A percentile compares a stretch with the other conserved stretches of the same genome.
phyloP scores from a whole-genome alignment of 2,113 vertebrate genomes.

The Semnornis frantzii region DNA sequence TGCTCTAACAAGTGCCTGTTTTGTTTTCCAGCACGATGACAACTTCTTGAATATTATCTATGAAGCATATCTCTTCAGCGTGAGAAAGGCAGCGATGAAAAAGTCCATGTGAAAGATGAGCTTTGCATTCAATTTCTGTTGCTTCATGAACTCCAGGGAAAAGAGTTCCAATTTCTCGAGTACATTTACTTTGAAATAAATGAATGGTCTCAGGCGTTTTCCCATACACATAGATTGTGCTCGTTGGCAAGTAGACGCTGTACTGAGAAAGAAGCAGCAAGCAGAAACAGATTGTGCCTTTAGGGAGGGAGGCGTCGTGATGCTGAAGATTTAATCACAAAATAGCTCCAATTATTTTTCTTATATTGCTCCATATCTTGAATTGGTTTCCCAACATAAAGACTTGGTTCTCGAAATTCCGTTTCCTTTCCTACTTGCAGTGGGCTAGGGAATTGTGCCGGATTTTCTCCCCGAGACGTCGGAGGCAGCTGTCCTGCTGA shows the following conservation, averaged over 20 bases:
- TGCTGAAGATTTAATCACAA: background rate
- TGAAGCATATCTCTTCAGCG: slow-evolving; percentile 85
- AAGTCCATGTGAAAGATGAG: slow-evolving; percentile 61
- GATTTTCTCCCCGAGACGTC: background rate
- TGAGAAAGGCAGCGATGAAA: slow-evolving; percentile 64
- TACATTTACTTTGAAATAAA: background rate
- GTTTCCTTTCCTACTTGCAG: background rate
- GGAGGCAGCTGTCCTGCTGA: background rate
- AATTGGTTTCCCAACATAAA: background rate
- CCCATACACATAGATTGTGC: background rate
- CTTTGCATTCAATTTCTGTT: background rate
- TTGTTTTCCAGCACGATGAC: slow-evolving; percentile 88
- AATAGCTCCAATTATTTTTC: slow-evolving; percentile 23
- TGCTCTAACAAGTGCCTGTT: background rate
- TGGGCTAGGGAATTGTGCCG: background rate
- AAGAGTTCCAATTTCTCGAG: background rate
- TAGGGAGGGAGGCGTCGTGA: background rate
- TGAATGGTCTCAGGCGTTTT: slow-evolving; percentile 29
- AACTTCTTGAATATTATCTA: slow-evolving; percentile 93
- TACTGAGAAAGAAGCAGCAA: background rate
- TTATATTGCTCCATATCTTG: background rate
- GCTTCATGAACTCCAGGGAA: background rate
- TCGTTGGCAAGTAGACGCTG: background rate
- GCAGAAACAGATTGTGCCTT: slow-evolving; percentile 45
- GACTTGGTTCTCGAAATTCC: background rate